phyloP scores from a whole-genome alignment of 2,888 invertebrate species.

The Thymelicus lineola region DNA sequence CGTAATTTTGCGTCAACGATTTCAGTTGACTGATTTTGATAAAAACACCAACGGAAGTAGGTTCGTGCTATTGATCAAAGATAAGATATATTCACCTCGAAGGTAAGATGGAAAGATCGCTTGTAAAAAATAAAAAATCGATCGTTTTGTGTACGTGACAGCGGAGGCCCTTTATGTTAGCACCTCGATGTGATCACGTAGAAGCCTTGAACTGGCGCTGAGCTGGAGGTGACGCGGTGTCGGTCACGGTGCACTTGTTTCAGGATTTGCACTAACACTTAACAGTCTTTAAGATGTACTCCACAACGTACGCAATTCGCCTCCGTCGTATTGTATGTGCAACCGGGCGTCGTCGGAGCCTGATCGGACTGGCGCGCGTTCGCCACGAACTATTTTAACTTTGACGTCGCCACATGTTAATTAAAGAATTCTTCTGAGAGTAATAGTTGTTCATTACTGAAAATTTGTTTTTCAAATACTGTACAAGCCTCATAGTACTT shows the following conservation, averaged over 20 bases:
- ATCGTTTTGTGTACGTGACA: constrained; percentile 66
- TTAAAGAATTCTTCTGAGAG: constrained; percentile 65
- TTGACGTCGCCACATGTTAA: constrained; percentile 61
- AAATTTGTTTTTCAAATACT: background rate
- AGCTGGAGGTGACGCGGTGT: constrained; percentile 46
- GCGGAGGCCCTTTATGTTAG: constrained; percentile 68
- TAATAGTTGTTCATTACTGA: background rate
- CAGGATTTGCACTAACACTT: constrained; percentile 63
- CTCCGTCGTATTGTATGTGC: constrained; percentile 51
- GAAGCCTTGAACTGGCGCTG: constrained; percentile 64
- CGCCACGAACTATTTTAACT: constrained; percentile 53
- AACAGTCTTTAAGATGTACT: constrained; percentile 44
- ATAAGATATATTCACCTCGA: constrained; percentile 78
- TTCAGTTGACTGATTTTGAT: constrained; percentile 48
- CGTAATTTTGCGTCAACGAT: constrained; percentile 31
- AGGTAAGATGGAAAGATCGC: constrained; percentile 62
- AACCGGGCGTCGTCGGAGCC: constrained; percentile 56
- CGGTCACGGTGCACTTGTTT: constrained; percentile 48
- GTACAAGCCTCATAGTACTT: too few species aligned
- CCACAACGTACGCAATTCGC: constrained; percentile 31
- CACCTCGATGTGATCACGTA: constrained; percentile 70
- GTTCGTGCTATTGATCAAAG: constrained; percentile 46
- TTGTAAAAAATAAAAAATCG: constrained; percentile 72
- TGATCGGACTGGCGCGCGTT: constrained; percentile 60
- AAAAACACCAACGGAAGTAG: constrained; percentile 57